These are phyloP conservation scores for Plebejus melissa DNA, from an alignment of 2,888 invertebrate species.

Conservation along the genomic window DNA sequence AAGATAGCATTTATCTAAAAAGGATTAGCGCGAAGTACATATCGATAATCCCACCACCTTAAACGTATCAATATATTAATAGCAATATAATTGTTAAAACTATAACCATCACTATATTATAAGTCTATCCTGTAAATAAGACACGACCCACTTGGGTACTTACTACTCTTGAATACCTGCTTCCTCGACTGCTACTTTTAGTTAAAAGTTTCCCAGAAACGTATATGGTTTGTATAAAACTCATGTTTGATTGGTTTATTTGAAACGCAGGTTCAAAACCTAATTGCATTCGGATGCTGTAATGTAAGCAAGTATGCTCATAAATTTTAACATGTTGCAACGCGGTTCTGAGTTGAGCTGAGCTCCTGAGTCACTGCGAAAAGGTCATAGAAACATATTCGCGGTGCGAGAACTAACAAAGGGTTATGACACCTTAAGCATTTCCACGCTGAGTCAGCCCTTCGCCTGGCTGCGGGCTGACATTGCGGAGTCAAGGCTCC, in stretches of 20 bases:
- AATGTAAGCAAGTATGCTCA: background rate
- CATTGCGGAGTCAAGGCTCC: conserved; percentile 53
- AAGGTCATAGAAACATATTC: conserved; percentile 13
- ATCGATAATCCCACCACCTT: background rate
- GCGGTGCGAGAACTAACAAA: conserved; percentile 12
- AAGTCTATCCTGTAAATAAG: background rate
- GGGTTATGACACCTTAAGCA: conserved; percentile 24
- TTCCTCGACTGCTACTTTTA: too few relatives aligned
- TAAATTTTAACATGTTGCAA: background rate
- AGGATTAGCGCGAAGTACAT: background rate
- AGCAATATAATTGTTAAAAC: background rate
- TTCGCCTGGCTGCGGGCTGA: conserved; percentile 40
- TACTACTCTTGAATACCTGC: too few relatives aligned
- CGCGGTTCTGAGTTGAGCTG: background rate
- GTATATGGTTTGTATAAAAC: background rate
- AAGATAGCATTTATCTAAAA: conserved; percentile 1
- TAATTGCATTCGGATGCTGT: background rate
- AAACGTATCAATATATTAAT: conserved; percentile 1
- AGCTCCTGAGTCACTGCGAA: conserved; percentile 10
- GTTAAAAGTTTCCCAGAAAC: background rate
- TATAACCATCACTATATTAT: background rate
- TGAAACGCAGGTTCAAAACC: background rate
- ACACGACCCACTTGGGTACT: too few relatives aligned
- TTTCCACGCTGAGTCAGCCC: conserved; percentile 36
- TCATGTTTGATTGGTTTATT: background rate